These are phyloP conservation scores for Anomalospiza imberbis DNA, from an alignment of 2,797 vertebrate genomes.

Conservation along the genomic window DNA sequence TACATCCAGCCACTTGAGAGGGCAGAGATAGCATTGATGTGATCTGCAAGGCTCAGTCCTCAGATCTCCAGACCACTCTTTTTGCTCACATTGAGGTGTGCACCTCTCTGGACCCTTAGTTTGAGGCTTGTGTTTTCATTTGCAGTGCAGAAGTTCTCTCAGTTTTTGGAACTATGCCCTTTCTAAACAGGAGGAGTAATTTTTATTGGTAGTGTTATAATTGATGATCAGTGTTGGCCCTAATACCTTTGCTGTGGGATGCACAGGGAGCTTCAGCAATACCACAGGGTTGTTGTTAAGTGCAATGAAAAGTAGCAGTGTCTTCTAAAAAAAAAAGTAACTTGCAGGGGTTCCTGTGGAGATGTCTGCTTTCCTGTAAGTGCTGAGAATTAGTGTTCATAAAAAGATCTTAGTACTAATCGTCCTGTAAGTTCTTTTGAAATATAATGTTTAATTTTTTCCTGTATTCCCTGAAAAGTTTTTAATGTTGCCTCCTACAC, in stretches of 20 bases:
- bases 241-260: neutral
- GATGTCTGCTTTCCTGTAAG: neutral
- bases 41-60: neutral
- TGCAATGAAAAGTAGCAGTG: neutral
- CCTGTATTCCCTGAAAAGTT: neutral
- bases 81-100: rapidly evolving
- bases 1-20: neutral
- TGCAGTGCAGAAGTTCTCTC: neutral
- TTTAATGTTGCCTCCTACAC: neutral
- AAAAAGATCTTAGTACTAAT: neutral
- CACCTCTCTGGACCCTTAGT: neutral
- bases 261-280: neutral
- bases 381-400: neutral
- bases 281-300: neutral
- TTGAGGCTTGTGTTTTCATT: neutral
- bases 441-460: neutral
- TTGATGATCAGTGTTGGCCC: neutral
- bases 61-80: neutral
- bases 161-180: neutral
- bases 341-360: neutral
- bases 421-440: neutral
- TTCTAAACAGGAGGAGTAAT: neutral
- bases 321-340: neutral
- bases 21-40: neutral
- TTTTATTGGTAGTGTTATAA: neutral